These are phyloP conservation scores for Tyto alba DNA, from an alignment of 2,113 vertebrate genomes.

Conservation along the genomic window DNA sequence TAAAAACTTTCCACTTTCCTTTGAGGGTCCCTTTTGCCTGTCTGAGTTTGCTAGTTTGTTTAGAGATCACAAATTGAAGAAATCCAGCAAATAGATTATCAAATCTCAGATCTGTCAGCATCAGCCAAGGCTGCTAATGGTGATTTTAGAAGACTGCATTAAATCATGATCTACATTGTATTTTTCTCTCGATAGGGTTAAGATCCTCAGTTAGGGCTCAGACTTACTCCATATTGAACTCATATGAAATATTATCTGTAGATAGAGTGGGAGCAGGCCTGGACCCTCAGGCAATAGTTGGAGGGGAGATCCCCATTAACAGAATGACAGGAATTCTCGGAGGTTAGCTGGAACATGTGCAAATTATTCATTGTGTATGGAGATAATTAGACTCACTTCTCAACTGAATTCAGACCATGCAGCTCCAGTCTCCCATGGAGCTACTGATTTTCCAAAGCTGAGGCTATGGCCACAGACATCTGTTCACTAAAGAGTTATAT, in stretches of 20 bases:
- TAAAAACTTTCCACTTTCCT: not conserved
- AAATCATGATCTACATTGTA: not conserved
- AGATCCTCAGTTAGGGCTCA: not conserved
- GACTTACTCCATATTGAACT: not conserved
- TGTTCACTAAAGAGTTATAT: not conserved
- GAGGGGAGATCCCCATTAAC: not conserved
- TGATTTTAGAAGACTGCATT: not conserved
- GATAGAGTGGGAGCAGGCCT: not conserved
- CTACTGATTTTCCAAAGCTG: not conserved
- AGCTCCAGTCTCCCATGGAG: not conserved
- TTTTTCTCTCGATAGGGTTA: not conserved
- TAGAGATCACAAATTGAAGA: not conserved
- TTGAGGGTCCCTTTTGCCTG: not conserved
- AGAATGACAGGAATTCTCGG: not conserved
- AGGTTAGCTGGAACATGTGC: not conserved
- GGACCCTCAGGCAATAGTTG: not conserved
- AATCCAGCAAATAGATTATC: not conserved
- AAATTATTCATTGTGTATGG: not conserved
- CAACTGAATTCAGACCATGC: not conserved
- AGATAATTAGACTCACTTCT: constrained; percentile 5
- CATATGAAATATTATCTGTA: not conserved
- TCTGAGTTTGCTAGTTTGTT: not conserved
- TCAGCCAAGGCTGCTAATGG: not conserved
- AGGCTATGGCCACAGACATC: not conserved
- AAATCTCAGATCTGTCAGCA: not conserved